phyloP scores from a whole-genome alignment of 2,797 vertebrate genomes.

The Enteromius radiatus region DNA sequence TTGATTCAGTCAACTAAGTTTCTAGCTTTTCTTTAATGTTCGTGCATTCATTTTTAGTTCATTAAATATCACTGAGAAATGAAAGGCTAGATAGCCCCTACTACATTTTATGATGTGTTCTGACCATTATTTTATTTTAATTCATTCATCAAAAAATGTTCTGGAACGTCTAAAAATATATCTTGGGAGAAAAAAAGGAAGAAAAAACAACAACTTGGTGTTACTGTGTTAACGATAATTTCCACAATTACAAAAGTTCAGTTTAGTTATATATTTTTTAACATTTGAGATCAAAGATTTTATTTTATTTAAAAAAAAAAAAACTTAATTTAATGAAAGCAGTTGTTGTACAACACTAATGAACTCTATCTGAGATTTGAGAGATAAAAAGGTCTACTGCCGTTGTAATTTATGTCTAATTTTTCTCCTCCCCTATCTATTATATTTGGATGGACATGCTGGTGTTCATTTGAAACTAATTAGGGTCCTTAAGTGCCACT shows the following conservation, averaged over 20 bases:
- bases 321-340: neutral
- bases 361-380: neutral
- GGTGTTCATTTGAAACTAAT: conserved; percentile 74
- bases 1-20: neutral
- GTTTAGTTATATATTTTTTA: neutral
- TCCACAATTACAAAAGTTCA: neutral
- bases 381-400: conserved; percentile 57
- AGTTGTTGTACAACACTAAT: conserved; percentile 9
- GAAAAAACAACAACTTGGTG: neutral
- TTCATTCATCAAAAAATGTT: neutral
- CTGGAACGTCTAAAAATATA: neutral
- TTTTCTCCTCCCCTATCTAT: conserved; percentile 70
- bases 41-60: neutral
- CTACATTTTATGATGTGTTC: neutral
- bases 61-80: neutral
- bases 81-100: neutral
- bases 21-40: neutral
- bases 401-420: conserved; percentile 70
- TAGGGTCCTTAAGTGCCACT: conserved; percentile 64
- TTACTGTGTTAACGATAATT: neutral
- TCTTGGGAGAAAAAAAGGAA: neutral
- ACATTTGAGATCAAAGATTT: neutral
- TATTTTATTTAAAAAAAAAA: too few relatives aligned
- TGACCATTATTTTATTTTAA: neutral
- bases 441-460: conserved; percentile 71